These are phyloP conservation scores for Echinometra lucunter DNA, from an alignment of 53 echinoderm and acorn worm genomes.

Conservation along the genomic window DNA sequence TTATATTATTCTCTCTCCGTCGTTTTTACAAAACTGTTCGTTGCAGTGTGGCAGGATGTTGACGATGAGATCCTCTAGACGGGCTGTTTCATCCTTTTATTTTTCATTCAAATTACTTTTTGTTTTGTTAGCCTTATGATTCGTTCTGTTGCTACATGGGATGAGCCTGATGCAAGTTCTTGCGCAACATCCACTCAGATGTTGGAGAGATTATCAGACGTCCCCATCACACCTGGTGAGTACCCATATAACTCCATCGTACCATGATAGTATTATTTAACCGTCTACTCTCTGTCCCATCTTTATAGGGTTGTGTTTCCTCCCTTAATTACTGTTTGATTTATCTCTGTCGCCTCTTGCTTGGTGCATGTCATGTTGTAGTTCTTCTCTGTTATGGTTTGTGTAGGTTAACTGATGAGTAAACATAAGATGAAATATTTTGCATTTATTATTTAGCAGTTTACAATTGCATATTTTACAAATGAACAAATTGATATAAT, in stretches of 20 bases:
- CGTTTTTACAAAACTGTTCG: no score
- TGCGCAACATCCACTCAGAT: conserved; percentile 68
- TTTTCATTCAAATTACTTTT: not conserved
- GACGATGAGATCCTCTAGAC: no score
- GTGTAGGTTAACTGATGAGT: no score
- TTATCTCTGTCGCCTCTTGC: no score
- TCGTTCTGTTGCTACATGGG: conserved; percentile 9
- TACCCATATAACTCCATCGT: not conserved
- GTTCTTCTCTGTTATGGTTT: no score
- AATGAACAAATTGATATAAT: not conserved
- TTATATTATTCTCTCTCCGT: no score
- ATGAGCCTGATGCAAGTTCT: conserved; percentile 56
- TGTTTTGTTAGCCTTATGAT: not conserved
- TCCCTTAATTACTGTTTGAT: not conserved
- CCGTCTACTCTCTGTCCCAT: not conserved
- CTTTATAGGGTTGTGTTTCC: not conserved
- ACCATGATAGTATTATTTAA: not conserved
- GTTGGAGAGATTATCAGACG: conserved; percentile 63
- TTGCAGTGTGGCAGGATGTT: no score
- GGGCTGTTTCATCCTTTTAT: not conserved
- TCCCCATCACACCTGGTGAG: conserved; percentile 69
- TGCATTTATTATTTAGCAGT: no score
- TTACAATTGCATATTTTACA: no score
- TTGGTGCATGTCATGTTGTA: no score
- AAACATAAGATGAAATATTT: no score